Percentiles rank a stretch among this genome's conserved stretches.
These are phyloP conservation scores for Myotis planiceps DNA, from an alignment of 2,797 vertebrate species.

Conservation along the genomic window DNA sequence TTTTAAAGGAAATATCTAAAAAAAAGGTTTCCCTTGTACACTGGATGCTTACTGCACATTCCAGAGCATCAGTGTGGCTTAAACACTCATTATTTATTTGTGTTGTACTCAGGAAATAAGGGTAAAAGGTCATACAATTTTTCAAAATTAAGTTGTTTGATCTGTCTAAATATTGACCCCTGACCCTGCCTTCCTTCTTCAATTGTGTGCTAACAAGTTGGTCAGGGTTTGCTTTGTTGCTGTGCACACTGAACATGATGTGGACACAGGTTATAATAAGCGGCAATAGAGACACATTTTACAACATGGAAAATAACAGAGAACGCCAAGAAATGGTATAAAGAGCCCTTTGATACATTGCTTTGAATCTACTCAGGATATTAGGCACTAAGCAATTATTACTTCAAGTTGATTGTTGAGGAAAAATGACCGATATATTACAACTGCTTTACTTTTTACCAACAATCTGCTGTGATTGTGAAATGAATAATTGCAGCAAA, in stretches of 20 bases:
- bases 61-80: neutral
- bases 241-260: neutral
- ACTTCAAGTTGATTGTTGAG: neutral
- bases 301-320: neutral
- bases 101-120: constrained; percentile 14
- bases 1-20: neutral
- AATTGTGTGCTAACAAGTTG: neutral
- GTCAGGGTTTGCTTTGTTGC: neutral
- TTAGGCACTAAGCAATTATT: neutral
- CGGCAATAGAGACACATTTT: neutral
- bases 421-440: neutral
- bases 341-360: neutral
- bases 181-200: neutral
- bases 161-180: neutral
- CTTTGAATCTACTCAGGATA: neutral
- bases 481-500: neutral
- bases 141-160: constrained; percentile 40
- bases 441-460: neutral
- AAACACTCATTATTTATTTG: neutral
- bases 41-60: neutral
- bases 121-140: neutral
- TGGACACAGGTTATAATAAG: neutral
- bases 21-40: neutral
- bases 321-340: neutral
- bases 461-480: neutral